These are phyloP conservation scores for Alaudala cheleensis DNA, from an alignment of 2,113 vertebrate species.

Conservation along the genomic window DNA sequence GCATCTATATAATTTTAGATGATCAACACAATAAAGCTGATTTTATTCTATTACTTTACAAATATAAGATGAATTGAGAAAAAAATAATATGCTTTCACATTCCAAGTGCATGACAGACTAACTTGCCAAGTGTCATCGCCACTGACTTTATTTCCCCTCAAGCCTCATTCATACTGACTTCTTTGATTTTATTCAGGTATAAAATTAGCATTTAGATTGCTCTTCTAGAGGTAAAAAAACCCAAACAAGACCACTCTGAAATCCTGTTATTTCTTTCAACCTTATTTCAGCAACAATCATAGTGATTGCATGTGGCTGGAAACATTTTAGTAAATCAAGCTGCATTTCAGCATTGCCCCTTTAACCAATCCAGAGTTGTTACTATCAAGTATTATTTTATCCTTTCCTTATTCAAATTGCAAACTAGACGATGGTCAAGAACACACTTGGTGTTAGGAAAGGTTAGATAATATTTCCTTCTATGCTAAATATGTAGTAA, in stretches of 20 bases:
- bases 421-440: background rate
- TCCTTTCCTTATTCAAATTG: background rate
- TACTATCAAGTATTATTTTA: background rate
- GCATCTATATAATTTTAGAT: background rate
- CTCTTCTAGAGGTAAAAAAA: background rate
- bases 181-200: constrained; percentile 49
- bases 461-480: background rate
- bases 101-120: background rate
- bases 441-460: background rate
- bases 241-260: background rate
- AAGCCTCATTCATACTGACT: background rate
- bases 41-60: background rate
- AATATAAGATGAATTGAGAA: background rate
- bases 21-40: background rate
- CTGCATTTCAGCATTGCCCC: background rate
- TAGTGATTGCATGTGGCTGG: background rate
- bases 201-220: constrained; percentile 70
- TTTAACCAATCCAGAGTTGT: background rate
- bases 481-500: background rate
- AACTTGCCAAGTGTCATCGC: background rate
- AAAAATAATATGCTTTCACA: background rate
- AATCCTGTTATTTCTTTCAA: constrained; percentile 24
- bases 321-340: constrained; percentile 13
- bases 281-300: background rate
- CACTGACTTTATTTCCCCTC: background rate